Conservation (phyloP, 2,888 invertebrate genomes). For the Hipparchia sbordonii region DNA sequence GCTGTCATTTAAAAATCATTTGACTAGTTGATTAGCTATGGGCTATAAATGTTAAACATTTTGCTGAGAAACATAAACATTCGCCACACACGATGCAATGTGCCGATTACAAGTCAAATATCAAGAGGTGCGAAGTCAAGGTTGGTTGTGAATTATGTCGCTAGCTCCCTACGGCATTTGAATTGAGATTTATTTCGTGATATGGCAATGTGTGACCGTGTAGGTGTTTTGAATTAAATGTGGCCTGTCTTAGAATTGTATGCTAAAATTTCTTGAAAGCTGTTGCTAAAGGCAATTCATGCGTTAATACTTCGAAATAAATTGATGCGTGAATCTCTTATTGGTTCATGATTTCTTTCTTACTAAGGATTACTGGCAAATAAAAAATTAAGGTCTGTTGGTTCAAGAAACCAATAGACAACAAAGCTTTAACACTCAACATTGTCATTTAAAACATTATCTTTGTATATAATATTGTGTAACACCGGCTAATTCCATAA, state of each 20-base stretch:
- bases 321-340: no score
- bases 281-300: background rate
- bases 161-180: constrained; percentile 52
- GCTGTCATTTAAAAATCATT: background rate
- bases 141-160: constrained; percentile 41
- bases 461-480: no score
- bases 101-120: constrained; percentile 49
- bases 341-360: no score
- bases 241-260: background rate
- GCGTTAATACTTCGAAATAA: background rate
- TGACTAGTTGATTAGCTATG: constrained; percentile 12
- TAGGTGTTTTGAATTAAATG: constrained; percentile 22
- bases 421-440: no score
- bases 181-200: constrained; percentile 60
- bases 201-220: constrained; percentile 58
- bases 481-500: no score
- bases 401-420: no score
- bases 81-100: constrained; percentile 38
- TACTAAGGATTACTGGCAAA: no score
- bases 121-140: constrained; percentile 61
- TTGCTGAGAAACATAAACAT: constrained; percentile 35
- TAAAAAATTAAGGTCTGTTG: no score
- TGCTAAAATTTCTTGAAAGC: background rate
- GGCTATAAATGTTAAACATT: constrained; percentile 3
- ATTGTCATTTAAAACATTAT: no score